Conservation (phyloP, 2,113 vertebrate species). For the Propithecus coquereli region DNA sequence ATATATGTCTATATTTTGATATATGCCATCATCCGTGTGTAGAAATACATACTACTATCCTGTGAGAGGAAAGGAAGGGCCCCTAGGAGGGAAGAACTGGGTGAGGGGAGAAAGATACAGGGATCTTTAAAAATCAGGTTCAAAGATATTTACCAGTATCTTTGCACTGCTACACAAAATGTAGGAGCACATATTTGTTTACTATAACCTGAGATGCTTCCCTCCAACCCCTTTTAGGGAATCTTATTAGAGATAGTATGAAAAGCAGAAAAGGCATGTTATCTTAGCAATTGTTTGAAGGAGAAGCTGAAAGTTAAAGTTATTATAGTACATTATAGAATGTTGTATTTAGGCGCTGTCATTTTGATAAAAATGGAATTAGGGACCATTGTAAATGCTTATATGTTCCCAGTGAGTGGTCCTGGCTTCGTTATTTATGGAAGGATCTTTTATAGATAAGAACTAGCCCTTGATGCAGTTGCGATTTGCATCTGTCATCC, state of each 20-base stretch:
- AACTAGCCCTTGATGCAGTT: neutral
- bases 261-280: neutral
- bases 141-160: neutral
- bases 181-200: neutral
- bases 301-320: neutral
- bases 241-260: neutral
- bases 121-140: neutral
- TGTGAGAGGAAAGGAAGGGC: neutral
- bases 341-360: fast-evolving
- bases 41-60: neutral
- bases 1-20: neutral
- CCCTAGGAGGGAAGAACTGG: neutral
- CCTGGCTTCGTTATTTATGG: neutral
- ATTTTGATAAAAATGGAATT: slow-evolving; percentile 47
- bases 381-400: neutral
- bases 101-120: neutral
- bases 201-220: neutral
- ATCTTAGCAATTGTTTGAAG: neutral
- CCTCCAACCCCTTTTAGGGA: neutral
- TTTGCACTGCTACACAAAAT: neutral
- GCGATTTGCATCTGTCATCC: slow-evolving; percentile 43
- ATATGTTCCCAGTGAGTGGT: neutral
- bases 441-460: neutral
- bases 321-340: neutral
- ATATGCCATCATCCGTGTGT: neutral